phyloP scores from a whole-genome alignment of 2,888 invertebrate genomes.

The Nomada hirtipes region DNA sequence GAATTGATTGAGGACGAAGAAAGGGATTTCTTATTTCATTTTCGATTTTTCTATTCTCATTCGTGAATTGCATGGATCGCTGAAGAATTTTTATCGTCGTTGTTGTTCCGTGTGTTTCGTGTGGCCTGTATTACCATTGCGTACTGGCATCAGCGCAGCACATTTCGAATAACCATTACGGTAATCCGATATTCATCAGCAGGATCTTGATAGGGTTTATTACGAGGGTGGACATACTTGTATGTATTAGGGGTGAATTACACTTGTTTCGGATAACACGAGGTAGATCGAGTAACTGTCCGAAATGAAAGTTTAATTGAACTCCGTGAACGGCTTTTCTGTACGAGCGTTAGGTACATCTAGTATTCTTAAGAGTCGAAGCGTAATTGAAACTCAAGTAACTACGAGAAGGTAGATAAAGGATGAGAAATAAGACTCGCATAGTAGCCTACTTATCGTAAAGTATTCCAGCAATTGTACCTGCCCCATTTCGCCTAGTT shows the following conservation, averaged over 20 bases:
- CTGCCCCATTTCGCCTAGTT: neutral
- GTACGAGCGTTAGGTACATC: neutral
- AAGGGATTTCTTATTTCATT: neutral
- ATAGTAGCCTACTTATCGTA: neutral
- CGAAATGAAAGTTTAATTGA: neutral
- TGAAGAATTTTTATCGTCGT: no score
- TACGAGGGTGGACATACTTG: neutral
- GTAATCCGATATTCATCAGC: neutral
- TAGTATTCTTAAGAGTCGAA: neutral
- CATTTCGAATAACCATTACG: neutral
- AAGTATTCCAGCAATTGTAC: neutral
- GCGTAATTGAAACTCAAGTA: neutral
- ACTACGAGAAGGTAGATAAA: no score
- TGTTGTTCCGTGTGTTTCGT: no score
- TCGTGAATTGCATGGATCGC: no score
- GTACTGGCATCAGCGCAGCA: neutral
- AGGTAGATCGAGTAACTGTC: neutral
- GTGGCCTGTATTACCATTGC: no score
- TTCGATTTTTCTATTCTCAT: no score
- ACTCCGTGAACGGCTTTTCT: neutral
- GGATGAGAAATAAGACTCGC: no score
- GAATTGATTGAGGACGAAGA: constrained; percentile 1
- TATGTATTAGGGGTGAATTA: neutral
- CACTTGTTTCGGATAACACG: neutral
- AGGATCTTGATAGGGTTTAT: neutral